Evolutionary conservation across 2,888 invertebrate species (phyloP).

Genomic region (Caenorhabditis sp.): DNA sequence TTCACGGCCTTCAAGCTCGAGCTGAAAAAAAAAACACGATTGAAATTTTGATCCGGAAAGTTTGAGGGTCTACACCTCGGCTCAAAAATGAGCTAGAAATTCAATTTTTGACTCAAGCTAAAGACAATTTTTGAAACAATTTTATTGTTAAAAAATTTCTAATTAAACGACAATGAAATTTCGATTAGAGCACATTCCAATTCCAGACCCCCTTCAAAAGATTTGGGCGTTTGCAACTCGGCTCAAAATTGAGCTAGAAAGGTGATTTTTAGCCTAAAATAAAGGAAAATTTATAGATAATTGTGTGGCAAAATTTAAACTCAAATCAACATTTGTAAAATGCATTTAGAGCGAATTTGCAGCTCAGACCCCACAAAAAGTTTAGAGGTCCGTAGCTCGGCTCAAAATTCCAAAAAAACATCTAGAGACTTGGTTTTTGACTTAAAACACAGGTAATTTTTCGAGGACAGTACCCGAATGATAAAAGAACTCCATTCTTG

Average conservation of each 20-base stretch:
- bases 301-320: too few species aligned
- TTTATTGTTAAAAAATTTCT: background rate
- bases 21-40: constrained; percentile 63
- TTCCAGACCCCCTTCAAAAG: background rate
- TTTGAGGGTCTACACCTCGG: too few species aligned
- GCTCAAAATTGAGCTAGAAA: background rate
- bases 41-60: background rate
- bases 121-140: background rate
- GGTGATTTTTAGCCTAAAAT: background rate
- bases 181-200: background rate
- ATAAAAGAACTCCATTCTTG: too few species aligned
- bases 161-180: background rate
- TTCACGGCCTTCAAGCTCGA: constrained; percentile 82
- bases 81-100: background rate
- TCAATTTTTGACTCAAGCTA: background rate
- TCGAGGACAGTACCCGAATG: too few species aligned
- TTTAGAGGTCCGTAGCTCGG: background rate
- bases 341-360: background rate
- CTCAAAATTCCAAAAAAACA: constrained; percentile 24
- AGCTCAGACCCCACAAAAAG: background rate
- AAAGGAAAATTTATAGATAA: background rate
- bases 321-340: background rate
- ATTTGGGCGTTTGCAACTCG: background rate
- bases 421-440: background rate
- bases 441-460: background rate